Evolutionary conservation across 2,888 invertebrate species (phyloP), one percentile per base, ranked within the genome.

Genomic region (Ethmia dodecea): DNA sequence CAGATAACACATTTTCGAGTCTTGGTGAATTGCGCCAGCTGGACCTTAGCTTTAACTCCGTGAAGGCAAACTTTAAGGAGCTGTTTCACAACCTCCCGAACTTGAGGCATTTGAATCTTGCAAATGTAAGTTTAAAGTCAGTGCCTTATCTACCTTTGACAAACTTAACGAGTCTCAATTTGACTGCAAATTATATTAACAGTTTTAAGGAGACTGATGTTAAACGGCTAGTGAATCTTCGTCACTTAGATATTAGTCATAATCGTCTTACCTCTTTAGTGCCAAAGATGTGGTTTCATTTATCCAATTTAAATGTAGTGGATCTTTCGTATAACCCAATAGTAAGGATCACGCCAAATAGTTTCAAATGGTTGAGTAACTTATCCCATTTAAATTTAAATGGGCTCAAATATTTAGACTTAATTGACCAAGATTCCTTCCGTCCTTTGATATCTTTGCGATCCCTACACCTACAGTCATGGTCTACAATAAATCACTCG

Each of bases 1-100:
- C 95, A 2, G 96, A 96, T 76, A 95, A 95, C 68, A 94, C 95
- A 12, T 96, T 96, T 70, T 93, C 93, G 13, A 93, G 94, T 60
- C 88, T 96, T 35, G 91, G 92, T 28, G 91, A 92, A 49, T 80
- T 95, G 42, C 90, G 95, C 50, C 90, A 91, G 54, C 84, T 96
- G 55, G 94, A 96, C 76, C 86, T 96, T 31, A 93, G 94, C 49
- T 90, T 89, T 49, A 96, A 96, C 79, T 89, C 91, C 20, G 83
- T 96, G 43, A 91, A 94, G 52, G 94, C 95, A 42, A 94, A 94
- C 81, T 91, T 94, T 65, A 94, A 94, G 62, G 95, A 96, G 75
- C 88, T 96, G 32, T 94, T 96, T 65, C 93, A 95, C 65, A 94
- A 95, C 74, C 90, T 95, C 32, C 94, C 94, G 35, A 92, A 93